Percentiles rank a stretch among this genome's conserved stretches.
These are phyloP conservation scores for Bolinopsis microptera DNA, from an alignment of 37 sponge, comb jelly and placozoan genomes.

Conservation along the genomic window DNA sequence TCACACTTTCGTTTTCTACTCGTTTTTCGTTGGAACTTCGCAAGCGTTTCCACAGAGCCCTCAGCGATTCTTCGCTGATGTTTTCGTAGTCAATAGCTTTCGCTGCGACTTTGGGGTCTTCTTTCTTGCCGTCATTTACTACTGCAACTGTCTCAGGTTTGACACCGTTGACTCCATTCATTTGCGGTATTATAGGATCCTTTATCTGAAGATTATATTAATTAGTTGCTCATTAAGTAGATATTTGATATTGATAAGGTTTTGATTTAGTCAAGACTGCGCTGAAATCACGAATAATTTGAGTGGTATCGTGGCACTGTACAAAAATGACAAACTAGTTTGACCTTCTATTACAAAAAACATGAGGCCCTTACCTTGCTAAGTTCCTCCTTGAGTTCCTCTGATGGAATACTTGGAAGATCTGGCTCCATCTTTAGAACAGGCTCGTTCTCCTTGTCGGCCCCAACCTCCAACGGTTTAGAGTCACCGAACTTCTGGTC, in stretches of 20 bases:
- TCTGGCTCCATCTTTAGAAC: background rate
- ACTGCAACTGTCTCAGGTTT: background rate
- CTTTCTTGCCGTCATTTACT: background rate
- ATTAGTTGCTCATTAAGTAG: background rate
- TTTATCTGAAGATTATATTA: background rate
- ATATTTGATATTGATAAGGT: no score
- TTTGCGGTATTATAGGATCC: background rate
- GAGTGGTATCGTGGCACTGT: no score
- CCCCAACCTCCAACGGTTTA: background rate
- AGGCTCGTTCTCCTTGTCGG: background rate
- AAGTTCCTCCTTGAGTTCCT: constrained; percentile 53
- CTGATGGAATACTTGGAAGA: background rate
- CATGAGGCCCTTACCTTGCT: no score
- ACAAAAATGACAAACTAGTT: no score
- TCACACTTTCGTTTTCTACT: constrained; percentile 60
- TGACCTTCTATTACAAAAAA: no score
- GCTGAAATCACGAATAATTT: no score
- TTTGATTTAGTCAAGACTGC: no score
- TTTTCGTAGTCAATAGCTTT: constrained; percentile 21
- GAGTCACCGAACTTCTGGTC: constrained; percentile 54
- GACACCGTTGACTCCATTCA: background rate
- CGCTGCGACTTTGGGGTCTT: background rate
- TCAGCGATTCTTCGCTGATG: constrained; percentile 47
- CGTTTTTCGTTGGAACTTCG: constrained; percentile 35
- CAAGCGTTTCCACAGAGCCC: background rate